A percentile compares a stretch with the other conserved stretches of the same genome.
These are phyloP conservation scores for Gandaritis pyraliata DNA, from an alignment of 2,888 invertebrate species.

Conservation along the genomic window DNA sequence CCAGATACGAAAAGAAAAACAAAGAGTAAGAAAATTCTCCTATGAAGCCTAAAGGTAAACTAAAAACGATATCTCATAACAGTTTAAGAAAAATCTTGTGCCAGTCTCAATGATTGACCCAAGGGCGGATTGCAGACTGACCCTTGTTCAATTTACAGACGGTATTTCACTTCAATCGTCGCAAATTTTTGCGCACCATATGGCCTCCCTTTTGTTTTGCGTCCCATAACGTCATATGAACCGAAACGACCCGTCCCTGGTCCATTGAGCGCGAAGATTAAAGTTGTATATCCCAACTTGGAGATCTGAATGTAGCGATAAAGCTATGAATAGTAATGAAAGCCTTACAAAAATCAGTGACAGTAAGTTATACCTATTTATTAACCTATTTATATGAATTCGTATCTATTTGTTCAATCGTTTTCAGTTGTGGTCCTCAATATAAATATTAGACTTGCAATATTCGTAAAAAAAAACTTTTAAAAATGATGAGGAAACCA, in stretches of 20 bases:
- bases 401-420: no score
- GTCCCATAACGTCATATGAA: conserved; percentile 4
- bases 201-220: not conserved
- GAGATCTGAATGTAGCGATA: not conserved
- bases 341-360: not conserved
- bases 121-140: not conserved
- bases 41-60: no score
- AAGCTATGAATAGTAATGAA: not conserved
- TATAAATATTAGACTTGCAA: no score
- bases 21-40: no score
- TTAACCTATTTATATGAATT: no score
- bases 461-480: no score
- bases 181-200: conserved; percentile 6
- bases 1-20: no score
- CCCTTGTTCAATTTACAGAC: not conserved
- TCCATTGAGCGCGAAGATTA: not conserved
- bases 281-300: not conserved
- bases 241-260: conserved; percentile 6
- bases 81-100: not conserved
- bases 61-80: no score
- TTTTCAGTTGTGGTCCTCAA: no score
- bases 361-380: no score
- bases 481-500: no score
- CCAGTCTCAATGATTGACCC: conserved; percentile 1
- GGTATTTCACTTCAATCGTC: not conserved